These are phyloP conservation scores for Telmatochromis brichardi DNA, from an alignment of 2,113 vertebrate species.

Conservation along the genomic window DNA sequence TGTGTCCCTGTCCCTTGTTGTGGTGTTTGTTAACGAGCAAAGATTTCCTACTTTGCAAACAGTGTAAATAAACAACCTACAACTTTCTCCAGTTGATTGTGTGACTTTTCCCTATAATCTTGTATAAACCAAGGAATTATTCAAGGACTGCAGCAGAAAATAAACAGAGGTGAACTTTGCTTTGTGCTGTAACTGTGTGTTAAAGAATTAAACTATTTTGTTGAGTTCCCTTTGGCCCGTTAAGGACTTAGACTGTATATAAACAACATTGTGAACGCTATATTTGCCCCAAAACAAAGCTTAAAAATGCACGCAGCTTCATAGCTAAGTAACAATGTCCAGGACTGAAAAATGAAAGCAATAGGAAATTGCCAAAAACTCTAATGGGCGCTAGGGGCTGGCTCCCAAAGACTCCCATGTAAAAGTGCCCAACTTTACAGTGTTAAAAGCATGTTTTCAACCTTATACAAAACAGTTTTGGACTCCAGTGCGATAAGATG, in stretches of 20 bases:
- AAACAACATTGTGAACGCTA: accelerated
- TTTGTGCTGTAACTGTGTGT: background rate
- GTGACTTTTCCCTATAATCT: background rate
- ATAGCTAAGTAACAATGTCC: background rate
- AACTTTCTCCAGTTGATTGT: background rate
- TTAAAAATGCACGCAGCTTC: background rate
- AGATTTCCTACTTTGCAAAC: background rate
- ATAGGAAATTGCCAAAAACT: background rate
- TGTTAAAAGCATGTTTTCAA: background rate
- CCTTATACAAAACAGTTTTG: background rate
- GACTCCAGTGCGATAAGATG: background rate
- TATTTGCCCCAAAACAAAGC: background rate
- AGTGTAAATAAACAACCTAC: background rate
- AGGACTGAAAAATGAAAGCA: background rate
- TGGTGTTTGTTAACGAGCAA: background rate
- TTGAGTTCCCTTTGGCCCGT: background rate
- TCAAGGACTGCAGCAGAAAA: background rate
- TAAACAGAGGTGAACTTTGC: background rate
- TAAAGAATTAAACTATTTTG: background rate
- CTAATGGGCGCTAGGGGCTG: background rate
- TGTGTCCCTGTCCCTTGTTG: background rate
- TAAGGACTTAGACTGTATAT: background rate
- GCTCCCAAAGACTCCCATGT: background rate
- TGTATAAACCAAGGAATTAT: background rate
- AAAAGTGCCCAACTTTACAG: background rate